Evolutionary conservation across 1,140 invertebrate genomes (phyloP), one percentile per base, ranked within the genome.

Genomic region (Hesperophylax magnus): DNA sequence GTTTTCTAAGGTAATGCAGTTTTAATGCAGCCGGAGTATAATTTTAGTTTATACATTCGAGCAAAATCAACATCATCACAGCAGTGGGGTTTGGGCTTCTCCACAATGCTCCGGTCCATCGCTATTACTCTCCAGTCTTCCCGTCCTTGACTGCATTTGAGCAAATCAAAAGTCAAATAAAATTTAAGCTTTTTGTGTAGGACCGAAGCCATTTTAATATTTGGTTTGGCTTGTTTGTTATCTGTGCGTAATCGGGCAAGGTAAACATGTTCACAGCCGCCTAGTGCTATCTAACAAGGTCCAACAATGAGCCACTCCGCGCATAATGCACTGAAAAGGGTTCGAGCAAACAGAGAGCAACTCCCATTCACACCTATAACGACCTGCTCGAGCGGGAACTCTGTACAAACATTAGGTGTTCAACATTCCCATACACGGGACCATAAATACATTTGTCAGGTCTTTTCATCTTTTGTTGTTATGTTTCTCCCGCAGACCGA

Each of bases 371-470:
- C 71, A 58, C 52, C 52, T 75, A 52, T 75, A 56, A 75, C 54
- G 71, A 75, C 71, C 52, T 20, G 47, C 22, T 14, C 52, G 11
- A 39, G 39, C 39, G 39, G 39, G 18, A 15, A 47, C 34, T 54
- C 77, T 78, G 82, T 83, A 81, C 79, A 78, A 81, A 83, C 82
- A 83, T 81, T 80, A 74, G 76, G 80, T 58, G 65, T 71, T 54
- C 47, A 78, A 78, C 78, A 78, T 83, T 80, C 72, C 61, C 60
- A 63, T 77, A 63, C 61, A 34, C 54, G 20, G 65, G 71, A 72
- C 77, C 76, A 81, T 83, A 81, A 83, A 81, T 78, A 83, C 71
- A 81, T 81, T 81, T 71, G 82, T 83, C 79, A 75, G 82, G 17
- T 78, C 72, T 17, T 53, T 67, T 71, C 76, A 75, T 56, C 75